These are phyloP conservation scores for Jordanella pulchra DNA, from an alignment of 2,797 vertebrate genomes.

Conservation along the genomic window DNA sequence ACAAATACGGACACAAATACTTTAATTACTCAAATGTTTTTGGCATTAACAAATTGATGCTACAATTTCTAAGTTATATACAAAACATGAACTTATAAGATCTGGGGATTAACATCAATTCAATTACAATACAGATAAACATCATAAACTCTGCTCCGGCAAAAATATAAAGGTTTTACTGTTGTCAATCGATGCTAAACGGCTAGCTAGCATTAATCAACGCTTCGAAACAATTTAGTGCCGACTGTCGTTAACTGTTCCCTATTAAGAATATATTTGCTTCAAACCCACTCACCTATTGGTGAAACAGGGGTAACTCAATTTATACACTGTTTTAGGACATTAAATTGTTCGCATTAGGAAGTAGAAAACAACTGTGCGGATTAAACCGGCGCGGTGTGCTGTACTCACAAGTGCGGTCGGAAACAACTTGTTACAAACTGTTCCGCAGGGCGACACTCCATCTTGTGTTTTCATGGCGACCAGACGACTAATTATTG, in stretches of 20 bases:
- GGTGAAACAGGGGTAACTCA: background rate
- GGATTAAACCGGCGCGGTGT: background rate
- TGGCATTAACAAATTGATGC: background rate
- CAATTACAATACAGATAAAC: background rate
- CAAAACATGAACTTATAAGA: background rate
- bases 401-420: constrained; percentile 10
- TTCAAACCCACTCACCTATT: background rate
- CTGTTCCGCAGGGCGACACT: constrained; percentile 43
- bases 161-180: background rate
- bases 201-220: background rate
- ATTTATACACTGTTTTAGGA: background rate
- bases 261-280: rapidly evolving
- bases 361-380: no score
- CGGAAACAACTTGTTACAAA: constrained; percentile 23
- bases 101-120: background rate
- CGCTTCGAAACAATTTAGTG: background rate
- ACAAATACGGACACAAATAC: background rate
- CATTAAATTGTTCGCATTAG: background rate
- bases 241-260: background rate
- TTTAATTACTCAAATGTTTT: background rate
- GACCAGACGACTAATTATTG: no score
- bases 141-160: background rate
- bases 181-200: constrained; percentile 37
- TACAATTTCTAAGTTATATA: background rate
- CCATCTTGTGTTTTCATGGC: no score